Conservation (phyloP, 2,797 vertebrate genomes). For the Darevskia mixta region DNA sequence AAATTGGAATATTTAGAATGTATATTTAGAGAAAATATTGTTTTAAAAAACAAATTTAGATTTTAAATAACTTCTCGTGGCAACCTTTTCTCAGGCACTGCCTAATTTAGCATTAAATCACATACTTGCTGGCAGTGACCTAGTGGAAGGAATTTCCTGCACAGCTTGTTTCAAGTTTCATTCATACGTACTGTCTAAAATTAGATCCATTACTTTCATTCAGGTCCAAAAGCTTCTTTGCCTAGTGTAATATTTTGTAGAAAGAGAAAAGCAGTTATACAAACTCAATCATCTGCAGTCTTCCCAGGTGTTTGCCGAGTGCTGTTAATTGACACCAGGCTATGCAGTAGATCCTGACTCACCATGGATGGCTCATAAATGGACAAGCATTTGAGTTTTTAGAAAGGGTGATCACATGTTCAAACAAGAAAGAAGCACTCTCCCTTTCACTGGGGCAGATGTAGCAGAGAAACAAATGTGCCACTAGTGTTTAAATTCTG, state of each 20-base stretch:
- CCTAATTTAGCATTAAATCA: conserved; percentile 79
- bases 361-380: conserved; percentile 59
- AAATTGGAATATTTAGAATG: neutral
- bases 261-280: conserved; percentile 72
- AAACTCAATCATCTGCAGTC: conserved; percentile 61
- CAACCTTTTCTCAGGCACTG: conserved; percentile 75
- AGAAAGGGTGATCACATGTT: conserved; percentile 24
- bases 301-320: conserved; percentile 55
- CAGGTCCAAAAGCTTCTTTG: conserved; percentile 74
- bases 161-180: conserved; percentile 80
- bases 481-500: neutral
- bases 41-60: conserved; percentile 14
- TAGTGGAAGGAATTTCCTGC: conserved; percentile 81
- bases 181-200: conserved; percentile 84
- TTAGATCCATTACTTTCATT: conserved; percentile 81
- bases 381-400: conserved; percentile 67
- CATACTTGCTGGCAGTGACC: conserved; percentile 72
- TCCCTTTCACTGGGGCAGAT: conserved; percentile 16
- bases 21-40: conserved; percentile 15
- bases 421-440: conserved; percentile 16
- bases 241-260: conserved; percentile 76
- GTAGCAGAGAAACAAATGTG: conserved; percentile 29
- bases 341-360: conserved; percentile 49
- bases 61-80: conserved; percentile 44
- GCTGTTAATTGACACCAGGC: conserved; percentile 45